These are phyloP conservation scores for Ariolimax columbianus DNA, from an alignment of 2,888 invertebrate genomes.

Conservation along the genomic window DNA sequence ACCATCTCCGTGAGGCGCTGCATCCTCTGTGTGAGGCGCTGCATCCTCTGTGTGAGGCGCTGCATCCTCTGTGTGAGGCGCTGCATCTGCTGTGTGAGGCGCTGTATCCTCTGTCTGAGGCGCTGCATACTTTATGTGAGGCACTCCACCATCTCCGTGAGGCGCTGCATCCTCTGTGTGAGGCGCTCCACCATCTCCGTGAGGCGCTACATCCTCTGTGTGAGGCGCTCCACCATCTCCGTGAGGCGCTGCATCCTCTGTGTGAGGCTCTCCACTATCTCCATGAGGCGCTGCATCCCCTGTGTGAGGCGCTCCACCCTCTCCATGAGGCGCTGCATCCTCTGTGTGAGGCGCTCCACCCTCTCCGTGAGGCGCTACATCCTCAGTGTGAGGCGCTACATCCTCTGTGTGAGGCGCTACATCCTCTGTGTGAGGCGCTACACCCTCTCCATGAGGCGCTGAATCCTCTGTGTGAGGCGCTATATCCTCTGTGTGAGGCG, in stretches of 20 bases:
- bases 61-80: neutral
- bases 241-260: neutral
- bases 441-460: neutral
- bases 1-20: neutral
- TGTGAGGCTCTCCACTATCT: neutral
- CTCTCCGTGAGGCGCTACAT: neutral
- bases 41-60: neutral
- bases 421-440: neutral
- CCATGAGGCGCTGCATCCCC: neutral
- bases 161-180: neutral
- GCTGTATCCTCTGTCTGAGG: neutral
- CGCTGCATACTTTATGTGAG: neutral
- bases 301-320: neutral
- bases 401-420: neutral
- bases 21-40: neutral
- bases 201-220: neutral
- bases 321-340: neutral
- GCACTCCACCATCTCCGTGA: neutral
- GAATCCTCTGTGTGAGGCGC: neutral
- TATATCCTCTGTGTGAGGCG: neutral
- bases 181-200: neutral
- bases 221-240: no score
- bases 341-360: neutral
- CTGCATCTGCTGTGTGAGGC: neutral
- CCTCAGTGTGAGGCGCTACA: neutral